Conservation (phyloP, 2,888 invertebrate species). For the Timandra comae region DNA sequence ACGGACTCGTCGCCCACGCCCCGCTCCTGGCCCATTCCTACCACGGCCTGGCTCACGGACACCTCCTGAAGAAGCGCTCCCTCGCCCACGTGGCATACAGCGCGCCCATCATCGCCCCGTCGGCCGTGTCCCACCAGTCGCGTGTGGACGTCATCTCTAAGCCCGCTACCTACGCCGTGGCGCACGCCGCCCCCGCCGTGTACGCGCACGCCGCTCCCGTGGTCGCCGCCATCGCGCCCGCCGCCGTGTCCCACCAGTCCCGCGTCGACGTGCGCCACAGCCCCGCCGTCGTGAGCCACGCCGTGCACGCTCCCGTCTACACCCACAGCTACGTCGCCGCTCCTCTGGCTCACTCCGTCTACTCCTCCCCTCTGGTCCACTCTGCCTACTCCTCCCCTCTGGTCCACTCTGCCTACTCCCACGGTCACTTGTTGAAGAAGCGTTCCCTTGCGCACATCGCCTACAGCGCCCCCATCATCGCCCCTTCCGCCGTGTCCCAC, state of each 20-base stretch:
- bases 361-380: conserved; percentile 13
- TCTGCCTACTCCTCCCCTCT: conserved; percentile 24
- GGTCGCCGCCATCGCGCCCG: conserved; percentile 23
- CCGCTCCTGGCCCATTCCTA: conserved; percentile 27
- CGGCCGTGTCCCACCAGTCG: conserved; percentile 71
- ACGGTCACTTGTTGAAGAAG: conserved; percentile 27
- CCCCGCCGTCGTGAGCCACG: conserved; percentile 36
- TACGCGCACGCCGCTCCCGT: conserved; percentile 16
- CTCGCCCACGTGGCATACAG: conserved; percentile 30
- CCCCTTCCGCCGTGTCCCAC: conserved; percentile 65
- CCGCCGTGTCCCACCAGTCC: conserved; percentile 48
- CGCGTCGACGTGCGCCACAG: conserved; percentile 43
- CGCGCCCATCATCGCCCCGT: conserved; percentile 46
- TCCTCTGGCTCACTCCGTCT: conserved; percentile 23
- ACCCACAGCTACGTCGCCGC: conserved; percentile 14
- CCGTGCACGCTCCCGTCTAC: conserved; percentile 22
- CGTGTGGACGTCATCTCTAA: conserved; percentile 46
- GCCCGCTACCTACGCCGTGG: conserved; percentile 31
- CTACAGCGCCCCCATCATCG: conserved; percentile 35
- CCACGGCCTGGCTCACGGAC: conserved; percentile 32
- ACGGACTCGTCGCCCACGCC: conserved; percentile 16
- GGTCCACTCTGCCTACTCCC: conserved; percentile 31
- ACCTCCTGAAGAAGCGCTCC: conserved; percentile 24
- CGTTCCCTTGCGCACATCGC: conserved; percentile 13
- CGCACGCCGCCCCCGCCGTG: conserved; percentile 35